Conservation (phyloP, 2,113 vertebrate species). For the Balaeniceps rex region DNA sequence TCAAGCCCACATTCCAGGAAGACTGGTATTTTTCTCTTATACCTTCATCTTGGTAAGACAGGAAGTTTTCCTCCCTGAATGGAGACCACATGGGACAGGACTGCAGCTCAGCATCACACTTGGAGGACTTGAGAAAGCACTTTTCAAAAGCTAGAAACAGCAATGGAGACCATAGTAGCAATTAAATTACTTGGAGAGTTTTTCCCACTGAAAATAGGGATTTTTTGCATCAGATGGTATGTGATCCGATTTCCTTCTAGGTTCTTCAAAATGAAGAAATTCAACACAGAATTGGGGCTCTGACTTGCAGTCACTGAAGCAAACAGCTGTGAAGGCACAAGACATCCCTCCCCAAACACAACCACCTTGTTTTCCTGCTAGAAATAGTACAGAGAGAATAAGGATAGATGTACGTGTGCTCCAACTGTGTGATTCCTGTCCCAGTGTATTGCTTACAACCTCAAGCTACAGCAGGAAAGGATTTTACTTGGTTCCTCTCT, state of each 20-base stretch:
- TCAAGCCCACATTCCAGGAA: background rate
- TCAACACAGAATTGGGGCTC: background rate
- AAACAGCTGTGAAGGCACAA: background rate
- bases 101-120: background rate
- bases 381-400: background rate
- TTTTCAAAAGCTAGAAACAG: background rate
- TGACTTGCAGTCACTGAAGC: background rate
- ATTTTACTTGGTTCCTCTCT: background rate
- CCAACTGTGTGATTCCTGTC: background rate
- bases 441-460: rapidly evolving
- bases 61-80: background rate
- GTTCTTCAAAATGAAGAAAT: background rate
- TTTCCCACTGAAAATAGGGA: background rate
- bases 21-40: background rate
- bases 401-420: background rate
- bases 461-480: rapidly evolving
- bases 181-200: background rate
- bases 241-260: background rate
- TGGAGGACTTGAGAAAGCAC: background rate
- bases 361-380: background rate
- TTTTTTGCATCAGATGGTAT: background rate
- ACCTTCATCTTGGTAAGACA: background rate
- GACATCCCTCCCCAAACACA: background rate
- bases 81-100: background rate
- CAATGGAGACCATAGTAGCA: rapidly evolving